Base-by-base conservation (phyloP, 2,888 invertebrate genomes). In the Spisula solida region DNA sequence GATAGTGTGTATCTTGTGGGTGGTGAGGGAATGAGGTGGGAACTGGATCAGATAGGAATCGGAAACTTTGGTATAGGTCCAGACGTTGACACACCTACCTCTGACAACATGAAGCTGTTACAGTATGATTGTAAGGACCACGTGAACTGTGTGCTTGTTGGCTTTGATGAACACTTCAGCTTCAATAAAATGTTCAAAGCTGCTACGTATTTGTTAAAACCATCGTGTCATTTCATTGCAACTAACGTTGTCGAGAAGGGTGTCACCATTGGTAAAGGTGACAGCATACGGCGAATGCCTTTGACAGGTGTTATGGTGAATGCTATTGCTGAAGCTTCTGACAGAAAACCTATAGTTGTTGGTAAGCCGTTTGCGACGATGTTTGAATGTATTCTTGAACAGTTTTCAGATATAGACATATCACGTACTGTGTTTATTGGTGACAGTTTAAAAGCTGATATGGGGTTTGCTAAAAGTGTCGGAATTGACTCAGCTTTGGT, bases 171-270 rank as follows among this genome's bases (percentile, higher is more conserved):
- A 93, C 98, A 99, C 96, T 98, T 99, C 95, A 98, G 98, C 96
- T 99, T 98, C 96, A 98, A 98, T 0, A 99, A 99, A 97, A 97
- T 99, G 95, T 97, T 98, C 96, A 99, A 98, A 97, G 99, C 99
- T 0, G 98, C 98, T 2, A 98, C 98, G 70, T 99, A 99, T 96
- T 97, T 99, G 0, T 97, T 97, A n/a, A 97, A 98, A 94, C 98
- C 98, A 0, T 97, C 98, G 16, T 98, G 98, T 94, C 96, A 98
- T 78, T 99, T 99, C 95, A 97, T 99, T 86, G 99, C 98, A 0
- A 99, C 99, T 10, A 99, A 99, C 96, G 93, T 93, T 87, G 88
- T 94, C 31, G 95, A 95, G 81, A 92, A 86, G 12, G 93, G 93
- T 8, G 90, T 94, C 4, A 70, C 81, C n/a, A 89, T 92, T 25